These are phyloP conservation scores for Mimachlamys varia DNA, from an alignment of 2,888 invertebrate genomes.

Conservation along the genomic window DNA sequence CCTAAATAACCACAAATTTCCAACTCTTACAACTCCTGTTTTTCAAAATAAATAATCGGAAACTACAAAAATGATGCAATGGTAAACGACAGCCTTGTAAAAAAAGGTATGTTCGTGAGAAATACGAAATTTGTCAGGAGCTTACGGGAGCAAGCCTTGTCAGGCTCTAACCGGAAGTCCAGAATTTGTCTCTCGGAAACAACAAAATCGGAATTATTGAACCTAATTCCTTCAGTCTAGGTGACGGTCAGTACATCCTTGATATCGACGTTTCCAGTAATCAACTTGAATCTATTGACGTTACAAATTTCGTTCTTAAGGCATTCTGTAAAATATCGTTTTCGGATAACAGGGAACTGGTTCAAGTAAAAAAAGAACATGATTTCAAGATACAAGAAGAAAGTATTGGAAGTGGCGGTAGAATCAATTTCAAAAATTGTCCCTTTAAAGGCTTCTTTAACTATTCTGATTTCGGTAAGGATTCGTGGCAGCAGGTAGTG, in stretches of 20 bases:
- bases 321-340: conserved; percentile 37
- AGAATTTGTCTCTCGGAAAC: neutral
- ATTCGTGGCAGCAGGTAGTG: neutral
- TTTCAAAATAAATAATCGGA: no score
- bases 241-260: neutral
- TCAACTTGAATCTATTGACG: neutral
- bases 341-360: conserved; percentile 11
- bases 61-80: no score
- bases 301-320: neutral
- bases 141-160: no score
- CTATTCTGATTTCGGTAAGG: conserved; percentile 39
- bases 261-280: neutral
- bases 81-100: no score
- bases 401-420: conserved; percentile 36
- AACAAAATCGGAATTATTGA: neutral
- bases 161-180: no score
- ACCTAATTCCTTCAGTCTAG: neutral
- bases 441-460: conserved; percentile 11
- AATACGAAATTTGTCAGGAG: no score
- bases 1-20: no score
- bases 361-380: neutral
- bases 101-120: no score
- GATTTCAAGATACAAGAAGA: conserved; percentile 7
- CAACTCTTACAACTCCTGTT: no score
- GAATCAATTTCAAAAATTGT: conserved; percentile 7